Conservation (phyloP, 2,888 invertebrate species). For the Sisyra terminalis region DNA sequence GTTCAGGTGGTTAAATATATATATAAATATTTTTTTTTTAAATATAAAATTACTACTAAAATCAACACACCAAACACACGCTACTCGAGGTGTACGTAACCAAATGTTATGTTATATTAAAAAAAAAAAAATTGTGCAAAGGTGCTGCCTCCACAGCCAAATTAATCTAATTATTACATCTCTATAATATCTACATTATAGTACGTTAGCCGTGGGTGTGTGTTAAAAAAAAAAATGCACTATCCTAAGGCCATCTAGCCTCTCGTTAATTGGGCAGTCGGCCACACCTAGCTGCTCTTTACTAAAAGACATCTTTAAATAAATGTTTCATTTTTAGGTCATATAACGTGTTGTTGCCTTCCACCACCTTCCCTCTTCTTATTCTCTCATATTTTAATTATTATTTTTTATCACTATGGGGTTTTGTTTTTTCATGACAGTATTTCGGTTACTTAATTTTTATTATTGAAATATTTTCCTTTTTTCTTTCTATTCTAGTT, state of each 20-base stretch:
- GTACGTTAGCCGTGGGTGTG: conserved; percentile 5
- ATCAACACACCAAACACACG: not conserved
- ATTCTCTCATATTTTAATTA: not conserved
- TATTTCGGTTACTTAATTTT: too few relatives aligned
- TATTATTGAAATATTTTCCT: too few relatives aligned
- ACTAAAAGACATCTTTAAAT: conserved; percentile 14
- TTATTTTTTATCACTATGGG: not conserved
- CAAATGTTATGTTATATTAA: conserved; percentile 1
- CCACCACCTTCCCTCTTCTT: conserved; percentile 6
- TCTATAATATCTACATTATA: conserved; percentile 4
- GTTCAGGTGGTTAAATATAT: too few relatives aligned
- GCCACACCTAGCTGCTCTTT: conserved; percentile 10
- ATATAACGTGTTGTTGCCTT: conserved; percentile 12
- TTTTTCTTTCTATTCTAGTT: too few relatives aligned
- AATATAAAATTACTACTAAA: too few relatives aligned
- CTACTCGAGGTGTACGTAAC: conserved; percentile 3
- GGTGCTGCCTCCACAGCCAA: conserved; percentile 9
- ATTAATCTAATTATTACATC: conserved; percentile 8
- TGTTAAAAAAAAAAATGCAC: conserved; percentile 3
- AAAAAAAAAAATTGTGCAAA: conserved; percentile 3
- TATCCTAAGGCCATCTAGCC: conserved; percentile 10
- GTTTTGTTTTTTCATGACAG: conserved; percentile 3
- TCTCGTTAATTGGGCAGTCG: conserved; percentile 10
- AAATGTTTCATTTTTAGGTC: conserved; percentile 14
- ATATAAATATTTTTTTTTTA: too few relatives aligned